These are phyloP conservation scores for Chionis minor DNA, from an alignment of 2,113 vertebrate genomes.

Conservation along the genomic window DNA sequence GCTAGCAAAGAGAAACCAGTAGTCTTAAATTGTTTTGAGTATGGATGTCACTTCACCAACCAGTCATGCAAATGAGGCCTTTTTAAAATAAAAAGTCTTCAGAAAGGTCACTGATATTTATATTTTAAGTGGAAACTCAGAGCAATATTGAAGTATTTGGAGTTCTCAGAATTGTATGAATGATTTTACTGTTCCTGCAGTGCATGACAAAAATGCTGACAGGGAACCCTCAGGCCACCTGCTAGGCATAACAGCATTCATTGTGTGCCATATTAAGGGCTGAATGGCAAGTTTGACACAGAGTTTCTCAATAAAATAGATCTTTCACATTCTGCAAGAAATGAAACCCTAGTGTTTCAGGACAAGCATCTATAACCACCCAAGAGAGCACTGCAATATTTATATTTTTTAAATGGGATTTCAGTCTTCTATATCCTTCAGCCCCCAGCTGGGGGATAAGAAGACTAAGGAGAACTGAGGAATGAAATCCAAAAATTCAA, in stretches of 20 bases:
- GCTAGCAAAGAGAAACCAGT: background rate
- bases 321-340: slow-evolving; percentile 41
- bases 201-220: slow-evolving; percentile 61
- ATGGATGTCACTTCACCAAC: background rate
- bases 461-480: background rate
- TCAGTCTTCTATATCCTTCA: background rate
- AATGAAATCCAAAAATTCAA: background rate
- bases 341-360: slow-evolving; percentile 17
- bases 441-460: background rate
- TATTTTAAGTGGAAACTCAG: slow-evolving; percentile 20
- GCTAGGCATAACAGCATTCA: slow-evolving; percentile 49
- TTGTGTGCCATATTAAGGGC: slow-evolving; percentile 26
- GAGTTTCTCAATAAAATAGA: slow-evolving; percentile 27
- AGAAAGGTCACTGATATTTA: slow-evolving; percentile 42
- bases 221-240: slow-evolving; percentile 53
- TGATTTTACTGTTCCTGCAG: slow-evolving; percentile 45
- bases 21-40: background rate
- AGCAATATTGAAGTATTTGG: slow-evolving; percentile 25
- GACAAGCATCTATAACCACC: slow-evolving; percentile 32
- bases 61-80: background rate
- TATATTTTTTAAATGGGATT: slow-evolving; percentile 26
- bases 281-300: slow-evolving; percentile 45
- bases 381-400: slow-evolving; percentile 45
- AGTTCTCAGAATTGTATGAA: slow-evolving; percentile 36
- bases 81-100: background rate